Percentiles rank a stretch among this genome's conserved stretches.
phyloP scores from a whole-genome alignment of 2,113 vertebrate species.

The Corythaeola cristata region DNA sequence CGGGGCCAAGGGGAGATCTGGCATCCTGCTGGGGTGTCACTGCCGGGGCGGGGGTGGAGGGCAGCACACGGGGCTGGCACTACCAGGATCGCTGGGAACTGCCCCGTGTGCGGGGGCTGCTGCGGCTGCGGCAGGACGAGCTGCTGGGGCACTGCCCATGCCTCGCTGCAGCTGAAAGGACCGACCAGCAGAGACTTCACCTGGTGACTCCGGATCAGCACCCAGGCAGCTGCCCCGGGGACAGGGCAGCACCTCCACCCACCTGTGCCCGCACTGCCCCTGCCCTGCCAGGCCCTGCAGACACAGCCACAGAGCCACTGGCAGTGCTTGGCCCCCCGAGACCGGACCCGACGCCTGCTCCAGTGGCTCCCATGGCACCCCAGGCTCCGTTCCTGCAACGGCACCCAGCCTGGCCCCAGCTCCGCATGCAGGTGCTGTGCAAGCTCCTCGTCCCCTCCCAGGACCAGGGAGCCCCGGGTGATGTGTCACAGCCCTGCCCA shows the following conservation, averaged over 20 bases:
- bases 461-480: neutral
- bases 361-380: neutral
- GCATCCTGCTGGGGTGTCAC: neutral
- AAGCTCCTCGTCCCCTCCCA: neutral
- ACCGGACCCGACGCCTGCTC: rapidly evolving
- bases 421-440: neutral
- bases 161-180: neutral
- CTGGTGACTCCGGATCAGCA: neutral
- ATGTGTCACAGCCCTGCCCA: neutral
- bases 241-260: neutral
- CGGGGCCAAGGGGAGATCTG: neutral
- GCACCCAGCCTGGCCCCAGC: neutral
- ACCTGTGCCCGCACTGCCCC: neutral
- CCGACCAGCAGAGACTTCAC: neutral
- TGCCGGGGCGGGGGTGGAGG: neutral
- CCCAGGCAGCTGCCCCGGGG: neutral
- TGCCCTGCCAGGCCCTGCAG: neutral
- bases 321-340: neutral
- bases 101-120: rapidly evolving
- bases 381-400: rapidly evolving
- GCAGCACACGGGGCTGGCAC: neutral
- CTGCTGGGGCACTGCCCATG: neutral
- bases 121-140: rapidly evolving
- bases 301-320: rapidly evolving
- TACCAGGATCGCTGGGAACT: neutral